phyloP scores from a whole-genome alignment of 92 coral and sea anemone species.

The Chrysogorgia sp. region DNA sequence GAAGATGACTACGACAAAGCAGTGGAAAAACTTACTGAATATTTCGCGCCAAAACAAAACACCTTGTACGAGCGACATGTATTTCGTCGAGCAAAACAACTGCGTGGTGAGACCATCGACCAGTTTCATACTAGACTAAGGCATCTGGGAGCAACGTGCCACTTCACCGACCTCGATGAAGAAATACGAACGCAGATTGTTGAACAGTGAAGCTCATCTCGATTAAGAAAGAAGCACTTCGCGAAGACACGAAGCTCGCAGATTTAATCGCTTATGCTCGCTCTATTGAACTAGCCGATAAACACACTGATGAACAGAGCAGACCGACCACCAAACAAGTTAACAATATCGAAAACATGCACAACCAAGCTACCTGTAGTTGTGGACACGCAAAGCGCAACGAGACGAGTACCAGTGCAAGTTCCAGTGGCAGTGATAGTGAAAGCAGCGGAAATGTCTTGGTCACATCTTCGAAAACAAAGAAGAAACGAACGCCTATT shows the following conservation, averaged over 20 bases:
- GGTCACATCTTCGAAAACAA: constrained; percentile 25
- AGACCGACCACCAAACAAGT: no score
- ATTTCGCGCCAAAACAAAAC: constrained; percentile 41
- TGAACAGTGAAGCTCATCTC: constrained; percentile 33
- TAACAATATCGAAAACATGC: no score
- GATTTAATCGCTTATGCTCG: constrained; percentile 33
- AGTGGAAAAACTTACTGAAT: constrained; percentile 29
- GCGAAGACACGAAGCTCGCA: constrained; percentile 28
- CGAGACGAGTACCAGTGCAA: no score
- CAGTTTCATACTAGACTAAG: constrained; percentile 40
- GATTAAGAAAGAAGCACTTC: constrained; percentile 44
- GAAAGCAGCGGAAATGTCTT: no score
- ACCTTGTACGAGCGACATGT: constrained; percentile 48
- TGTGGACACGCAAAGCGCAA: no score
- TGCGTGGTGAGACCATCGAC: constrained; percentile 41
- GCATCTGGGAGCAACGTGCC: constrained; percentile 43
- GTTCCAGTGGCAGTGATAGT: no score
- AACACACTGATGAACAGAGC: constrained; percentile 16
- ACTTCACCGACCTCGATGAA: constrained; percentile 17
- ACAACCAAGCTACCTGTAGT: no score
- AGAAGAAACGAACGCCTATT: constrained; percentile 11
- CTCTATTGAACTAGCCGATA: constrained; percentile 39
- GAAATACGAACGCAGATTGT: constrained; percentile 42
- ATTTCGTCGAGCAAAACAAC: constrained; percentile 44
- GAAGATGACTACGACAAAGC: constrained; percentile 48